phyloP scores from a whole-genome alignment of 2,797 vertebrate species.

The Rhynchonycteris naso region DNA sequence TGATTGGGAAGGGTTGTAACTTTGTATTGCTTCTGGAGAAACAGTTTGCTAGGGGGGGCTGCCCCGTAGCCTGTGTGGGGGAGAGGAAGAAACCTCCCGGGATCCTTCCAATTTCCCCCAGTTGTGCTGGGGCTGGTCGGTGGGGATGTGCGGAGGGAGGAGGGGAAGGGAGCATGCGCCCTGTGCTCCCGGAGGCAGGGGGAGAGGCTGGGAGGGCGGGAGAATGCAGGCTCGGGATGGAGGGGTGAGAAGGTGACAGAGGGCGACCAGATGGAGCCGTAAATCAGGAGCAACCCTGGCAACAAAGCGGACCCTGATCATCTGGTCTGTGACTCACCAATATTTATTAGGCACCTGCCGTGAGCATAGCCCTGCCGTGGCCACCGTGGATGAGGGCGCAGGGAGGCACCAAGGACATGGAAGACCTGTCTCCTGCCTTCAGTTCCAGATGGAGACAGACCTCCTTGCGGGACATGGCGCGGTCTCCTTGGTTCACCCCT shows the following conservation, averaged over 20 bases:
- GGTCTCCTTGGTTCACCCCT: background rate
- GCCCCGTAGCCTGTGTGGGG: background rate
- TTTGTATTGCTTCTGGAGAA: background rate
- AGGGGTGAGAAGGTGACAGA: background rate
- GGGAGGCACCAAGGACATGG: background rate
- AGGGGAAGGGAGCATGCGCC: background rate
- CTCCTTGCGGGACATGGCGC: background rate
- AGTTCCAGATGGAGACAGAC: background rate
- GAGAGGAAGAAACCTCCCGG: background rate
- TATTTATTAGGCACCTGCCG: slow-evolving; percentile 59
- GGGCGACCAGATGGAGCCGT: slow-evolving; percentile 26
- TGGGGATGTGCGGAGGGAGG: background rate
- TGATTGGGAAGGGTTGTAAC: background rate
- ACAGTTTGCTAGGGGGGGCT: background rate
- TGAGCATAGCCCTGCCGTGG: background rate
- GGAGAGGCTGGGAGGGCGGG: background rate
- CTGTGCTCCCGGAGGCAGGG: background rate
- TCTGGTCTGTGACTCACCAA: slow-evolving; percentile 49
- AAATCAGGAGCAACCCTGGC: slow-evolving; percentile 41
- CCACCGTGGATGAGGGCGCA: too few species aligned
- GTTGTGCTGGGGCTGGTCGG: background rate
- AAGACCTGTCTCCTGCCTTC: background rate
- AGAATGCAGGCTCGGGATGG: background rate
- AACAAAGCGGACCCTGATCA: background rate
- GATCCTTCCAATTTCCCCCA: background rate